These are phyloP conservation scores for Teleopsis dalmanni DNA, from an alignment of 1,140 invertebrate species.

Conservation along the genomic window DNA sequence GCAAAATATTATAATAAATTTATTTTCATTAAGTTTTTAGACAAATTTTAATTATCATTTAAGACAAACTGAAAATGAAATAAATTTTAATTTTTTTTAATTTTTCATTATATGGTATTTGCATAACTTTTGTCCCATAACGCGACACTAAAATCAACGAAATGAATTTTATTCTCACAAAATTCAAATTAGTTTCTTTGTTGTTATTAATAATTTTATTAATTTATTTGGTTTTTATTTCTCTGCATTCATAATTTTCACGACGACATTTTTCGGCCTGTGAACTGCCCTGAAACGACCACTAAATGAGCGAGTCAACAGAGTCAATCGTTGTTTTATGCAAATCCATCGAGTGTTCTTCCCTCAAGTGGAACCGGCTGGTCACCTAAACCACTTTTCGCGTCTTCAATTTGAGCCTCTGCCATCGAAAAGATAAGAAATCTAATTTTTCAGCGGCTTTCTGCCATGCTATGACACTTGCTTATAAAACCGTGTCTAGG, in stretches of 20 bases:
- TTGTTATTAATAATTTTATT: conserved; percentile 1
- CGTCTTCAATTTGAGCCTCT: no score
- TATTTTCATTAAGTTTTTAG: no score
- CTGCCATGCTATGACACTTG: no score
- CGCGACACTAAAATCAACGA: not conserved
- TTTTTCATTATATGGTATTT: no score
- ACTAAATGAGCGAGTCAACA: conserved; percentile 2
- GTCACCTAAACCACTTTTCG: no score
- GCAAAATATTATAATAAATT: no score
- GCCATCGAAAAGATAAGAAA: no score
- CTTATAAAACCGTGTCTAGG: no score
- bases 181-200: conserved; percentile 6
- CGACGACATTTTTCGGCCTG: conserved; percentile 1
- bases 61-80: no score
- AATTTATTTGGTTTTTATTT: conserved; percentile 8
- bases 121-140: conserved; percentile 8
- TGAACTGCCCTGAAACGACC: not conserved
- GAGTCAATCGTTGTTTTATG: conserved; percentile 4
- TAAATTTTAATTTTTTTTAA: no score
- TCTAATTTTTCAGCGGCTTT: no score
- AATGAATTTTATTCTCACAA: not conserved
- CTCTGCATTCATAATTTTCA: conserved; percentile 7
- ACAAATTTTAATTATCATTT: no score
- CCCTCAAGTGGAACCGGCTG: conserved; percentile 1
- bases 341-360: conserved; percentile 2